phyloP scores from a whole-genome alignment of 2,797 vertebrate species.

The Aldrovandia affinis region DNA sequence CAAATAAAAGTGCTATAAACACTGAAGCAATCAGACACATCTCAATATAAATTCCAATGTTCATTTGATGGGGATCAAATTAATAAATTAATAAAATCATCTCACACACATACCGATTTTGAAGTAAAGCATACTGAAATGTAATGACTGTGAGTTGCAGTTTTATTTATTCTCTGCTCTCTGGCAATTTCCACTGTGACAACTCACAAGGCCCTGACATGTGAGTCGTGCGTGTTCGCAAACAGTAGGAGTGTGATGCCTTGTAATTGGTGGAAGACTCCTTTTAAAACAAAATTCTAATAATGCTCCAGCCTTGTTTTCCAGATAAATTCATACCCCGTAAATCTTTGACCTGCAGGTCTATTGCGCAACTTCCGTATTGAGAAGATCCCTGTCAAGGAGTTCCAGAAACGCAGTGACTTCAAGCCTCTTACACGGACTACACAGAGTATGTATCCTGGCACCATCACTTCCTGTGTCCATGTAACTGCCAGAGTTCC shows the following conservation, averaged over 20 bases:
- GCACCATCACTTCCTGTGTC: background rate
- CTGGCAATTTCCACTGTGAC: background rate
- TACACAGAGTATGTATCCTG: constrained; percentile 73
- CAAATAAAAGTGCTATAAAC: too few species aligned
- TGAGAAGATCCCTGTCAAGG: constrained; percentile 74
- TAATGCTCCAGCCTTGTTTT: too few species aligned
- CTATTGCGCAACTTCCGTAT: constrained; percentile 71
- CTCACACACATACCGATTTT: too few species aligned
- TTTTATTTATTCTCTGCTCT: background rate
- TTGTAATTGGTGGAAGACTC: too few species aligned
- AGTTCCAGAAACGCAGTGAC: constrained; percentile 75
- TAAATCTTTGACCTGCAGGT: constrained; percentile 58
- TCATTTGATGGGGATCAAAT: too few species aligned
- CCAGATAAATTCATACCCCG: background rate
- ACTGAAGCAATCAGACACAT: too few species aligned
- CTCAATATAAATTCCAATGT: too few species aligned
- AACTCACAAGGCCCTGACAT: too few species aligned
- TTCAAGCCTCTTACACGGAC: constrained; percentile 78
- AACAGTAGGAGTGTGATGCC: too few species aligned
- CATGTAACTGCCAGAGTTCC: background rate
- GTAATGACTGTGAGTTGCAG: background rate
- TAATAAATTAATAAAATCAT: too few species aligned
- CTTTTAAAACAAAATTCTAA: too few species aligned
- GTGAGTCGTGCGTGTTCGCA: too few species aligned
- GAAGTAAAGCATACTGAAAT: background rate